Evolutionary conservation across 37 sponge, comb jelly and placozoan species (phyloP), one percentile per base, ranked within the genome.

Genomic region (Ephydatia muelleri): DNA sequence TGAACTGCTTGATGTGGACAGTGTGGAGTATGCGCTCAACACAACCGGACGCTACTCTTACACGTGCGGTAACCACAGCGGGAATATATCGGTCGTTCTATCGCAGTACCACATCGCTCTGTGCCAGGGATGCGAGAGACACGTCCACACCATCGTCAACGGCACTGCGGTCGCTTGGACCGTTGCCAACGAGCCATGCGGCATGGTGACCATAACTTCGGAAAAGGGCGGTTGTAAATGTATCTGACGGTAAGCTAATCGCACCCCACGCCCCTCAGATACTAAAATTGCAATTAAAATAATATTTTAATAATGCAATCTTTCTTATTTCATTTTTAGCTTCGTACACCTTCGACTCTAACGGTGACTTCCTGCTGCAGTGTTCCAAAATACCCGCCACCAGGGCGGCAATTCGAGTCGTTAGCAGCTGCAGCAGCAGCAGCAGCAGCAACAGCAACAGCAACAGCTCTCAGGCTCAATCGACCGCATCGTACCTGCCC

Each of bases 71-170:
- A 40, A 37, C 30, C 2, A 11, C 13, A 25, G 26, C 19, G 80
- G 36, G 12, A 73, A 67, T n/a, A 0, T 87, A 49, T 38, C 68
- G 5, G 71, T 82, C 27, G 69, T 87, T 14, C 35, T 39, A 1
- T 75, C 88, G 11, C 67, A 39, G 49, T 76, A 87, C 82, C 73
- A 38, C 36, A 40, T 87, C 31, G 32, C 68, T 4, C 77, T 87
- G 28, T 87, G 88, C 71, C 66, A 38, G 29, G 75, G 70, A 3
- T 87, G 88, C 67, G 34, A 9, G 11, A 11, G 22, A 3, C 70
- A 69, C 3, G 70, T 31, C 30, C 70, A 31, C 70, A 27, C 8
- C 30, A 30, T 69, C 3, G 30, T 3, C 28, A 69, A 8, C 28
- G 70, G 9, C 30, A 5, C 28, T 5, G 8, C 30, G 70, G 30